phyloP scores from a whole-genome alignment of 2,113 vertebrate species.

The Epinephelus moara region DNA sequence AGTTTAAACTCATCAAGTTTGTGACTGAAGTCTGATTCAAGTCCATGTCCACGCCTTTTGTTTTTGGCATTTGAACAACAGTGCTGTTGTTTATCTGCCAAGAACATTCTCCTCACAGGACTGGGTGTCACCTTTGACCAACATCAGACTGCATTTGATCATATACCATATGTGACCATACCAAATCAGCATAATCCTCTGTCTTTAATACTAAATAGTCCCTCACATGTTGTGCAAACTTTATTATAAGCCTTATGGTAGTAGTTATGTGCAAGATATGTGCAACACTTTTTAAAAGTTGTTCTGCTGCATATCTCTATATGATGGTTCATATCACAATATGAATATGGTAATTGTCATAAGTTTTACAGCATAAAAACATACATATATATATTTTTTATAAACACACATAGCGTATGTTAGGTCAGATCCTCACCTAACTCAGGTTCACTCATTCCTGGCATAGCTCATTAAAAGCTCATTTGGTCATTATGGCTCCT shows the following conservation, averaged over 20 bases:
- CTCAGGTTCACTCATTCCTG: background rate
- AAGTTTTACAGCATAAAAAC: background rate
- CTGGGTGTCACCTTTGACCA: background rate
- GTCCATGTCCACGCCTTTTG: no score
- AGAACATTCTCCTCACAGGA: no score
- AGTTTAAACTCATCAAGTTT: no score
- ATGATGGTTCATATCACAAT: background rate
- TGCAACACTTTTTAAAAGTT: background rate
- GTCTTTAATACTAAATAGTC: background rate
- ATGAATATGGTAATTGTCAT: background rate
- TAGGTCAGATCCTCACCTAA: background rate
- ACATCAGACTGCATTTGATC: background rate
- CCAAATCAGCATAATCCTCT: background rate
- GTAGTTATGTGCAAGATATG: background rate
- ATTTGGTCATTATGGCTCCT: no score
- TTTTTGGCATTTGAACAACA: no score
- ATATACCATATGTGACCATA: background rate
- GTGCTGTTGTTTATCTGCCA: no score
- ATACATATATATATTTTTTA: no score
- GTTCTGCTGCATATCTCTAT: background rate
- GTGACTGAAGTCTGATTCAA: no score
- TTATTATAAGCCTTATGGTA: no score
- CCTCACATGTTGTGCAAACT: background rate
- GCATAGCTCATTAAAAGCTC: background rate
- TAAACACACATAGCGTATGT: background rate